Evolutionary conservation across 1,140 invertebrate species (phyloP).

Genomic region (Leptoteleia sp.): DNA sequence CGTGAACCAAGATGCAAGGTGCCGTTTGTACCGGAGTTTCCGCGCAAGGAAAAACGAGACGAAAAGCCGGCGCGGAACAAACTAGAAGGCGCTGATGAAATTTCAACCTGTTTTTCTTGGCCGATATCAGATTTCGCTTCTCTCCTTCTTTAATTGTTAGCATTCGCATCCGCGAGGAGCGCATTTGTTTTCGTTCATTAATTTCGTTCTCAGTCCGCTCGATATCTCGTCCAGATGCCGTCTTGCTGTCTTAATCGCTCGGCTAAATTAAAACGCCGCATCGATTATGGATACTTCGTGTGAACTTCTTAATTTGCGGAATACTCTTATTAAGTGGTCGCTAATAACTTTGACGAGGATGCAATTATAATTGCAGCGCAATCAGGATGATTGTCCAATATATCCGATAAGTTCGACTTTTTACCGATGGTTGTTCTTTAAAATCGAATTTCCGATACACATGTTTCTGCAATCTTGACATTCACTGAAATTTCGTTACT

Average conservation of each 20-base stretch:
- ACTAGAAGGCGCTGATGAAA: conserved; percentile 15
- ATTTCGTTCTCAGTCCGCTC: conserved; percentile 4
- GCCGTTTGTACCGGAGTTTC: conserved; percentile 5
- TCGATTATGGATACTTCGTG: conserved; percentile 21
- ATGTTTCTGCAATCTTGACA: too few species aligned
- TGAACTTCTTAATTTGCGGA: conserved; percentile 26
- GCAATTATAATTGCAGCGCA: conserved; percentile 1
- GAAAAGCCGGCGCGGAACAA: neutral
- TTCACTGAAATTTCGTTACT: too few species aligned
- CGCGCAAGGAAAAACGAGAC: conserved; percentile 16
- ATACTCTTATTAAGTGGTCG: conserved; percentile 19
- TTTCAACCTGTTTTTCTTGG: conserved; percentile 21
- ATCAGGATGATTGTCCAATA: conserved; percentile 10
- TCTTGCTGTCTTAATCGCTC: conserved; percentile 21
- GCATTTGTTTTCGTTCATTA: conserved; percentile 26
- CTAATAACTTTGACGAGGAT: conserved; percentile 21
- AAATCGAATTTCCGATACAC: too few species aligned
- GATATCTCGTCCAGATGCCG: conserved; percentile 7
- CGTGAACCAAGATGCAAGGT: conserved; percentile 41
- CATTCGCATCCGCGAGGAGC: neutral
- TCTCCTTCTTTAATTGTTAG: conserved; percentile 5
- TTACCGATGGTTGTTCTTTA: too few species aligned
- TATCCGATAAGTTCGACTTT: neutral
- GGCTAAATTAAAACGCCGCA: conserved; percentile 11
- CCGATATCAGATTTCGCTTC: neutral